Evolutionary conservation across 2,113 vertebrate species (phyloP), one percentile per base, ranked within the genome.

Genomic region (Corydoras maculifer): DNA sequence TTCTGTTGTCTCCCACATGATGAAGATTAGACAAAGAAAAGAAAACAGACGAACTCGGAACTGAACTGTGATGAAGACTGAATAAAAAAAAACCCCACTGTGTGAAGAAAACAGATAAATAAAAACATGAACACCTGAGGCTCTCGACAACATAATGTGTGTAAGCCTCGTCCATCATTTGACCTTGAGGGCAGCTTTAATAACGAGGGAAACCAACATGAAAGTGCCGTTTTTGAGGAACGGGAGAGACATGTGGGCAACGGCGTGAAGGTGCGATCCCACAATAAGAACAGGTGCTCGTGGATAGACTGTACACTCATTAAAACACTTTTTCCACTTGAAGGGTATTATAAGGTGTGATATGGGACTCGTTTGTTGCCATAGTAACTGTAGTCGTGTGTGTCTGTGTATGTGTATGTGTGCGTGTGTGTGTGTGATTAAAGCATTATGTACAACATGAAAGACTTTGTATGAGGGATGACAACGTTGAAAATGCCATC

Each of bases 71-170:
- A 43, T 43, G 2, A 43, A 8, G 35, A 25, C 35, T 43, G 35
- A 65, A 73, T 43, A 8, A 65, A 73, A 54, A 18, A 30, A 3
- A 51, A 10, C 11, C 4, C 35, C 4, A 43, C 7, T 43, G 35
- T 5, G 25, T 8, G 18, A 51, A 65, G 15, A 51, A 57, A 64
- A 80, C 4, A 4, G 35, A 43, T 43, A 43, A 43, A 43, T 43
- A 78, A 35, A 8, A 55, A 65, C 18, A 71, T 62, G 68, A 43
- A n/a, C 51, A 14, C 31, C 5, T 43, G 64, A 49, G 49, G 7
- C 12, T 9, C 14, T 5, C 3, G 2, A 32, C 35, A 15, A 25
- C n/a, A 55, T 31, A n/a, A 32, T n/a, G 14, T 12, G 35, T 53
- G 48, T 65, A 32, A 54, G 7, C 35, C 9, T 2, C 14, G 50